Evolutionary conservation across 2,113 vertebrate genomes (phyloP).

Genomic region (Ictidomys tridecemlineatus): DNA sequence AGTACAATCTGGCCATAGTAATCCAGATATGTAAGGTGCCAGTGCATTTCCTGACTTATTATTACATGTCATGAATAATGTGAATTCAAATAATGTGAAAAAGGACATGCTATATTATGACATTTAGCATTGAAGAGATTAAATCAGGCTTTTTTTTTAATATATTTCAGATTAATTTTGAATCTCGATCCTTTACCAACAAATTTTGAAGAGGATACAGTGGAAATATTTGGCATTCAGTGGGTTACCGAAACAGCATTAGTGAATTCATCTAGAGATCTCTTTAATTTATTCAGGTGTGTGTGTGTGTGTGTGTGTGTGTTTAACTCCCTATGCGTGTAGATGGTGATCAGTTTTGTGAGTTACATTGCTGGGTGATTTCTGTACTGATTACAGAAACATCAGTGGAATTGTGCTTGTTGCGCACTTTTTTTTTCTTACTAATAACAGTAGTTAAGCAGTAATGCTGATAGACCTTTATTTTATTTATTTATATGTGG

Average conservation of each 20-base stretch:
- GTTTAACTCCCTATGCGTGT: neutral
- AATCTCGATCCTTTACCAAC: conserved; percentile 94
- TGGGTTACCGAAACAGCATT: conserved; percentile 97
- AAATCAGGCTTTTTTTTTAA: conserved; percentile 49
- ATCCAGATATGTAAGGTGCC: neutral
- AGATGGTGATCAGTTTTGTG: neutral
- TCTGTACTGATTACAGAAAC: neutral
- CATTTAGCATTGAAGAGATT: conserved; percentile 27
- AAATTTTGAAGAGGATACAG: conserved; percentile 92
- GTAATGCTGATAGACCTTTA: neutral
- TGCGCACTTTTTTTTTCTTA: conserved; percentile 1
- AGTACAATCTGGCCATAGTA: neutral
- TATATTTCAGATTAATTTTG: conserved; percentile 92
- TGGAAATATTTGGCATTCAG: conserved; percentile 95
- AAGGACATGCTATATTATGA: neutral
- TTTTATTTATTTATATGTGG: too few species aligned
- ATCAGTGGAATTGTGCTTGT: neutral
- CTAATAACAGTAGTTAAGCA: neutral
- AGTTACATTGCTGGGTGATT: conserved; percentile 3
- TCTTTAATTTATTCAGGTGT: conserved; percentile 97
- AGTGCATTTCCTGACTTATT: neutral
- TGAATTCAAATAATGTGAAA: neutral
- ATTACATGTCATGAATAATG: neutral
- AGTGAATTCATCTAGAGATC: conserved; percentile 93
- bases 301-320: neutral